These are phyloP conservation scores for Gordius sp. DNA, from an alignment of 2,888 invertebrate genomes.

Conservation along the genomic window DNA sequence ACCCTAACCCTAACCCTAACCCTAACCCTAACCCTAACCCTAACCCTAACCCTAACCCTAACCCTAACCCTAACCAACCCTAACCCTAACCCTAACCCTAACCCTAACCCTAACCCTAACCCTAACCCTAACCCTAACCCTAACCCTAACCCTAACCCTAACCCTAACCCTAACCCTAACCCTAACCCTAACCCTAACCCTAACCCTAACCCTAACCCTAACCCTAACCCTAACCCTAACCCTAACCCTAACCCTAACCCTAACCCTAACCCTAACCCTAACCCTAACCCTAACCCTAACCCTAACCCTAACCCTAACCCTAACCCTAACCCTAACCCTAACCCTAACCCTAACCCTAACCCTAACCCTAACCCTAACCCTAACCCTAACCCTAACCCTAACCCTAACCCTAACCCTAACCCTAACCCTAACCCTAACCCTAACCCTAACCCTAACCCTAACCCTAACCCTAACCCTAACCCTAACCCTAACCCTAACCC, in stretches of 20 bases:
- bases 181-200: conserved; percentile 2
- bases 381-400: conserved; percentile 21
- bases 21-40: not conserved
- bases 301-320: conserved; percentile 23
- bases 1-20: not conserved
- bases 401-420: conserved; percentile 22
- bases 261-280: conserved; percentile 21
- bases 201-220: conserved; percentile 18
- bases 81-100: conserved; percentile 1
- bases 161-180: conserved; percentile 2
- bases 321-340: conserved; percentile 22
- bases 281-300: conserved; percentile 15
- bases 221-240: conserved; percentile 16
- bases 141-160: conserved; percentile 1
- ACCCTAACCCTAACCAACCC: not conserved
- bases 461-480: conserved; percentile 19
- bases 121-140: conserved; percentile 2
- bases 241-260: conserved; percentile 20
- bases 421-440: conserved; percentile 19
- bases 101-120: conserved; percentile 2
- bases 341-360: conserved; percentile 20
- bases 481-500: conserved; percentile 19
- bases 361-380: conserved; percentile 22
- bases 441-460: conserved; percentile 19
- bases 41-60: not conserved